Conservation (phyloP, 2,113 vertebrate genomes). For the Baryphthengus martii region DNA sequence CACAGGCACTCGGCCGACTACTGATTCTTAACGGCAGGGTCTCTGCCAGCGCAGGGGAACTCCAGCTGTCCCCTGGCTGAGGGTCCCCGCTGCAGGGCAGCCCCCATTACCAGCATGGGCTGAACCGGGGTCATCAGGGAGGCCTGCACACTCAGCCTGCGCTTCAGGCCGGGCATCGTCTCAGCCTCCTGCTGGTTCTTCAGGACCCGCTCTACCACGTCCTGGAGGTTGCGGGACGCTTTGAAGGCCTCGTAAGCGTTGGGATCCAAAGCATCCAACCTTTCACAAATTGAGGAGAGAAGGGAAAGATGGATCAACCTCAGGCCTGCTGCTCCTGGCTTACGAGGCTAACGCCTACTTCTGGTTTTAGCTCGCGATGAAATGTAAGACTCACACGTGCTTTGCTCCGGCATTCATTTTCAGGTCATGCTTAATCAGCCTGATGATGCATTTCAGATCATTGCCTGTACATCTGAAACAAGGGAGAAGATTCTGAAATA, state of each 20-base stretch:
- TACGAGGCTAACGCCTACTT: rapidly evolving
- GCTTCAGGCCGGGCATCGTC: conserved; percentile 79
- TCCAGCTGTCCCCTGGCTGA: background rate
- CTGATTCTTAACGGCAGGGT: background rate
- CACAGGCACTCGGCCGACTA: background rate
- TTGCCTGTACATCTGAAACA: conserved; percentile 88
- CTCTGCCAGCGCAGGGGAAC: background rate
- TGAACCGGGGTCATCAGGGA: conserved; percentile 95
- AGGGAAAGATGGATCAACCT: background rate
- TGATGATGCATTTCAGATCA: conserved; percentile 93
- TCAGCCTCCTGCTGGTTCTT: conserved; percentile 86
- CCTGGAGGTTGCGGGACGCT: conserved; percentile 91
- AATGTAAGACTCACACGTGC: conserved; percentile 86
- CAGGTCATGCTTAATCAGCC: conserved; percentile 95
- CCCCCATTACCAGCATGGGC: conserved; percentile 89
- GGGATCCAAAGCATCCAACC: conserved; percentile 92
- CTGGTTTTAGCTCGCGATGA: background rate
- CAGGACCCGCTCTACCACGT: conserved; percentile 91
- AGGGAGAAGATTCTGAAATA: background rate
- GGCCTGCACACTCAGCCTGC: conserved; percentile 86
- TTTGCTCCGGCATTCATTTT: conserved; percentile 98
- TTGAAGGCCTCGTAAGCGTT: conserved; percentile 98
- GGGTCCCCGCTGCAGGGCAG: background rate
- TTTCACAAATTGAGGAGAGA: conserved; percentile 11
- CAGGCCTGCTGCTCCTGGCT: background rate